Evolutionary conservation across 2,797 vertebrate genomes (phyloP), one percentile per base, ranked within the genome.

Genomic region (Brotogeris chrysoptera): DNA sequence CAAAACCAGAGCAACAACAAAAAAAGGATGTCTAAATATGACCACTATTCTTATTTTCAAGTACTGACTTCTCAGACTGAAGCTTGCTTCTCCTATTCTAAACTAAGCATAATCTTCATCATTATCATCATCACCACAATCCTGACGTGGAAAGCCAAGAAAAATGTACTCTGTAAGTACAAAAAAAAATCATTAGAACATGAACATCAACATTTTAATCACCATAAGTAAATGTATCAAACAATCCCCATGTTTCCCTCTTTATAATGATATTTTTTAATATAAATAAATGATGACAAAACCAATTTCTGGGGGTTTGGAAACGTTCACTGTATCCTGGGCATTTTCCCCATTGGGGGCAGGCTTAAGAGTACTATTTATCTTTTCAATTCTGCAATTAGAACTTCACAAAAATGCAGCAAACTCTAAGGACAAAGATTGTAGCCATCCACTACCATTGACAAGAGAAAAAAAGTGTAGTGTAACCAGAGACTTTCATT

Each of bases 401-500:
- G n/a, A 80, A 68, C 52, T 49, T 93, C 39, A 85, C 88, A 85
- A 92, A 95, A 71, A 43, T 16, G 19, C 63, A 28, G 16, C 66
- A 82, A 87, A 80, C 13, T 52, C 3, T 27, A 81, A 92, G 86
- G 57, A 76, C 64, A 95, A 74, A 90, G 43, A 77, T 15, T 68
- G 27, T 52, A 93, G 74, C 80, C 19, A 21, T 95, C 80, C 78
- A 73, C 34, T 71, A 64, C 60, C 55, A 77, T 93, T 95, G 92
- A 66, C 25, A 63, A 86, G 63, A 94, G 77, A 70, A 87, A 53
- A 65, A 88, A 53, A 84, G 34, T 57, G 10, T 25, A 11, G 44
- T 89, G 68, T 57, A 94, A 77, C 68, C 68, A 95, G 80, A 82
- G 32, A 3, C 25, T 88, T 95, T 95, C 93, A 95, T 95, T 94